These are phyloP conservation scores for Zaprionus nigranus DNA, from an alignment of 1,140 invertebrate genomes.

Conservation along the genomic window DNA sequence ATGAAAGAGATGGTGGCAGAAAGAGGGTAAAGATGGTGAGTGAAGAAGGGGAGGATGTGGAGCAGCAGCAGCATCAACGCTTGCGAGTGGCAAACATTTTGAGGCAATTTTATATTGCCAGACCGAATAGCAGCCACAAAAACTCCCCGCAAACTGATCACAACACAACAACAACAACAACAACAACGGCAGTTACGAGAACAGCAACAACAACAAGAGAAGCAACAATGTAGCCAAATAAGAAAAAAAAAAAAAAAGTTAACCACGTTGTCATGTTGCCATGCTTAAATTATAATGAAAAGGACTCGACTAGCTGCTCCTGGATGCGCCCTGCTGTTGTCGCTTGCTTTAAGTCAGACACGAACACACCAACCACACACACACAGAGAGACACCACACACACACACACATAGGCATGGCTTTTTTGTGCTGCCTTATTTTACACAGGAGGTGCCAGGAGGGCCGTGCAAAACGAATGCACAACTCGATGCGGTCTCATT, in stretches of 20 bases:
- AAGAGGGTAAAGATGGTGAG: too few relatives aligned
- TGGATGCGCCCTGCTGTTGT: constrained; percentile 45
- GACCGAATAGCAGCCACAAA: constrained; percentile 44
- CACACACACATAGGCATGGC: constrained; percentile 28
- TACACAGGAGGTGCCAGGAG: constrained; percentile 47
- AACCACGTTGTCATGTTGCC: constrained; percentile 81
- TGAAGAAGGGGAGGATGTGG: not conserved
- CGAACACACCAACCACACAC: constrained; percentile 19
- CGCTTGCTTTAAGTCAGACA: constrained; percentile 36
- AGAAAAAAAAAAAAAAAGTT: constrained; percentile 68
- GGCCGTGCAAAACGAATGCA: constrained; percentile 54
- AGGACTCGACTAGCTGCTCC: constrained; percentile 63
- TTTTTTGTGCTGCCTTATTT: constrained; percentile 60
- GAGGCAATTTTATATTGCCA: constrained; percentile 75
- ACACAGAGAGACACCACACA: constrained; percentile 21
- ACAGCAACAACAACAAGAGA: not conserved
- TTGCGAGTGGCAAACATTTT: constrained; percentile 75
- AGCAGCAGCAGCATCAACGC: constrained; percentile 7
- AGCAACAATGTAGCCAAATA: constrained; percentile 11
- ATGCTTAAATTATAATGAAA: constrained; percentile 83
- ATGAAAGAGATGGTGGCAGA: constrained; percentile 9
- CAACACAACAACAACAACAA: too few relatives aligned
- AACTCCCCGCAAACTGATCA: constrained; percentile 68
- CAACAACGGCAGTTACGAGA: constrained; percentile 44
- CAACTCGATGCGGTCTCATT: constrained; percentile 75